Evolutionary conservation across 2,113 vertebrate genomes (phyloP), one percentile per base, ranked within the genome.

Genomic region (Megaceryle maxima): DNA sequence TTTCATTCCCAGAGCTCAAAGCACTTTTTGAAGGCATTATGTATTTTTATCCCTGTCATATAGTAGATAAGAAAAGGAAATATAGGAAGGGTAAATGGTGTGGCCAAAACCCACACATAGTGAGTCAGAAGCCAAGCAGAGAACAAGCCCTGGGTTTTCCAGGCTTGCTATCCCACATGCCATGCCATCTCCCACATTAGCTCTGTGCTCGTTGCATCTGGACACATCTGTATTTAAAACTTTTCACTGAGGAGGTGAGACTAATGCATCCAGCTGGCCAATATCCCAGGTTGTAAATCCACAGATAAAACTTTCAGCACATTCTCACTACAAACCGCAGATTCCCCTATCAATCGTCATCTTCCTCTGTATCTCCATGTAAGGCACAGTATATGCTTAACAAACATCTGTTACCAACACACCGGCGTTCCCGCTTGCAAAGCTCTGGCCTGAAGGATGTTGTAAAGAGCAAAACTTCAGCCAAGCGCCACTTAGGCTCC

Each of bases 331-430:
- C 92, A 93, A 93, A 70, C 26, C 12, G 16, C 56, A 70, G 33
- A 48, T 7, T 66, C 6, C 28, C 62, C 25, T 67, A 57, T 87
- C 76, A 53, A 50, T 48, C 79, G 50, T n/a, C 70, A 44, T 19
- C 35, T 48, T 69, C 59, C 44, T 59, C 46, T n/a, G 11, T 28
- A 66, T 68, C 67, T 67, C 85, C 24, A 18, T 60, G 74, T 12
- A 39, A 92, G 72, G 87, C 83, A 87, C 41, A 57, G 59, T 56
- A 83, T 72, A 88, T 8, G 33, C 79, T 93, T 94, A 83, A 92
- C 67, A 86, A 92, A 92, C 33, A 46, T 59, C 87, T 97, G 78
- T 95, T 94, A 92, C n/a, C 53, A 74, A 19, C 59, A 64, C 75
- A 85, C 56, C 85, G 96, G 44, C 31, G 31, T 70, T 91, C 92